phyloP scores from a whole-genome alignment of 2,113 vertebrate genomes.

The Ellobius talpinus region DNA sequence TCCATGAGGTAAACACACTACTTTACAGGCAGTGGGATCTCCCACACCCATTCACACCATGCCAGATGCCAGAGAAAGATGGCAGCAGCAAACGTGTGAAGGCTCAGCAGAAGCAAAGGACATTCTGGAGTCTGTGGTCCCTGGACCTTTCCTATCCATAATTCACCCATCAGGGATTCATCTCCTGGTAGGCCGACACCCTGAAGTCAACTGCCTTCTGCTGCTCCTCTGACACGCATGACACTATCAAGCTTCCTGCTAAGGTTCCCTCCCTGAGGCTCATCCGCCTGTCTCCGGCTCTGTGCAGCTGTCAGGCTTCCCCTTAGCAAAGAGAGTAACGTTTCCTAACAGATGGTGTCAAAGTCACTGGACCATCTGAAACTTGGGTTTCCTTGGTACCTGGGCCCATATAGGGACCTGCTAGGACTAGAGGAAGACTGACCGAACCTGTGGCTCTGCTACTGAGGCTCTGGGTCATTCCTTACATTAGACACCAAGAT shows the following conservation, averaged over 20 bases:
- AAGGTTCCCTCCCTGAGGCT: no score
- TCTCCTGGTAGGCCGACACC: background rate
- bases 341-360: background rate
- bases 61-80: background rate
- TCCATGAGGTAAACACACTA: background rate
- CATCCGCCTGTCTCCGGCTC: background rate
- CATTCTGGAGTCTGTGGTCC: background rate
- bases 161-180: background rate
- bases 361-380: background rate
- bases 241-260: background rate
- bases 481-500: background rate
- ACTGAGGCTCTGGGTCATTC: no score
- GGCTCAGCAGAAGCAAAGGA: background rate
- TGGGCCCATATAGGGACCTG: background rate
- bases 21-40: background rate
- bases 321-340: background rate
- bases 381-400: background rate
- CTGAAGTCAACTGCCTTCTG: background rate
- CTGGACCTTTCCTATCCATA: background rate
- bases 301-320: background rate
- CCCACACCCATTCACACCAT: background rate
- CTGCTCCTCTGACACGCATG: background rate
- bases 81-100: background rate
- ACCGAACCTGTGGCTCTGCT: background rate
- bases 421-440: background rate